A percentile compares a stretch with the other conserved stretches of the same genome.
phyloP scores from a whole-genome alignment of 2,888 invertebrate species.

The Orthonychiurus folsomi region DNA sequence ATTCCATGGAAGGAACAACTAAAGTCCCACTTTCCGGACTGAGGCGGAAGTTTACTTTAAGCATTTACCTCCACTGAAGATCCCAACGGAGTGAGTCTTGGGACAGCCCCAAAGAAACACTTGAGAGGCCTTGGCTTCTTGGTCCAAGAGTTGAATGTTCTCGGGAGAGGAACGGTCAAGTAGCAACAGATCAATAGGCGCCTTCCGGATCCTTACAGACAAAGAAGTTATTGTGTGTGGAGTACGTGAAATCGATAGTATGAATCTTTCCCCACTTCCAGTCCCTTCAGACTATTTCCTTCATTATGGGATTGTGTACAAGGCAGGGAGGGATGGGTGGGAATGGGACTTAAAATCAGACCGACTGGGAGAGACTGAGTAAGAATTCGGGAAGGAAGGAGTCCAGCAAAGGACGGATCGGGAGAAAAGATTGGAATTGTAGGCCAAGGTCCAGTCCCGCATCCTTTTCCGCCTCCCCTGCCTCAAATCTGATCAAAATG shows the following conservation, averaged over 20 bases:
- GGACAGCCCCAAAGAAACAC: constrained; percentile 8
- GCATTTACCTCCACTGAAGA: constrained; percentile 9
- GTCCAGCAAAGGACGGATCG: background rate
- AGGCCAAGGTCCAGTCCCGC: background rate
- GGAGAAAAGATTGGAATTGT: background rate
- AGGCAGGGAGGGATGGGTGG: background rate
- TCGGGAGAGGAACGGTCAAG: constrained; percentile 13
- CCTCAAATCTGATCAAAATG: background rate
- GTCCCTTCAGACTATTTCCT: background rate
- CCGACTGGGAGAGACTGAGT: background rate
- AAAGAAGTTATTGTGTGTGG: constrained; percentile 3
- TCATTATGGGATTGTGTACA: background rate
- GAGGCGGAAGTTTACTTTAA: no score
- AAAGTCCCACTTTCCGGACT: no score
- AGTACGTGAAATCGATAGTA: background rate
- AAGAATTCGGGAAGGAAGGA: background rate
- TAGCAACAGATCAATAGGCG: constrained; percentile 18
- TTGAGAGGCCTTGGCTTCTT: constrained; percentile 1
- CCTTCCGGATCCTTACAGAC: constrained; percentile 18
- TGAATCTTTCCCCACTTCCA: background rate
- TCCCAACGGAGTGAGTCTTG: background rate
- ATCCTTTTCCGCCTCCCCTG: no score
- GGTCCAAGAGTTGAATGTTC: constrained; percentile 5
- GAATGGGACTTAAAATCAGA: background rate
- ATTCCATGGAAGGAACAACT: background rate